Base-by-base conservation (phyloP, 2,113 vertebrate species). In the Potamarius usumacintae region DNA sequence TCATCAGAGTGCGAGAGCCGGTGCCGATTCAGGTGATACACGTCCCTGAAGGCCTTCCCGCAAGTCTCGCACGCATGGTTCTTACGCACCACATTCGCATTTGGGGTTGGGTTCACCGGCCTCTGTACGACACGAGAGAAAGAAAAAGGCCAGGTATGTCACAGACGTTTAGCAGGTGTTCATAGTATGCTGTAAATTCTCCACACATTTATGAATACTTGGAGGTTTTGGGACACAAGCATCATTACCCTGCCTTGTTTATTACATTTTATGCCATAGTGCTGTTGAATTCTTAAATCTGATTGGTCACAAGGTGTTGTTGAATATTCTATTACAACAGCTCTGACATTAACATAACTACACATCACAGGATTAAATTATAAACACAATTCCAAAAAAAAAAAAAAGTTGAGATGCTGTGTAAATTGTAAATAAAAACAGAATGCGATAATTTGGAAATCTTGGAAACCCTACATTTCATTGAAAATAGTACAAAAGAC, bases 1-100 rank as follows among this genome's bases (percentile, higher is more conserved):
- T 99, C 98, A 3, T 98, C 98, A 0, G 98, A 99, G 94, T 99
- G 98, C 0, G 98, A 99, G 86, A 99, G 95, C 83, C 99, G 97
- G 93, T 99, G 98, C 7, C 98, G 97, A 94, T 99, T 99, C 79
- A 99, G 97, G 93, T 99, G 98, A 93, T 99, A 99, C 25, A 99
- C 98, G 6, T 99, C 98, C 57, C 98, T 94, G 94, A 99, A 99
- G 88, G 98, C 99, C 93, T 99, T 99, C 52, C 98, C 98, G 27
- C 98, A 99, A 71, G 98, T 97, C 93, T 99, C 98, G 55, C 98
- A 99, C 2, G 97, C 97, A 90, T 99, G 98, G 94, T 99, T 98
- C 95, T 99, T 99, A 90, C 97, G 95, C 67, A 98, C 97, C 92
- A 94, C 94, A 82, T 93, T 94, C 34, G 92, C 34, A 88, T 25